These are phyloP conservation scores for Mya arenaria DNA, from an alignment of 1,140 invertebrate genomes.

Conservation along the genomic window DNA sequence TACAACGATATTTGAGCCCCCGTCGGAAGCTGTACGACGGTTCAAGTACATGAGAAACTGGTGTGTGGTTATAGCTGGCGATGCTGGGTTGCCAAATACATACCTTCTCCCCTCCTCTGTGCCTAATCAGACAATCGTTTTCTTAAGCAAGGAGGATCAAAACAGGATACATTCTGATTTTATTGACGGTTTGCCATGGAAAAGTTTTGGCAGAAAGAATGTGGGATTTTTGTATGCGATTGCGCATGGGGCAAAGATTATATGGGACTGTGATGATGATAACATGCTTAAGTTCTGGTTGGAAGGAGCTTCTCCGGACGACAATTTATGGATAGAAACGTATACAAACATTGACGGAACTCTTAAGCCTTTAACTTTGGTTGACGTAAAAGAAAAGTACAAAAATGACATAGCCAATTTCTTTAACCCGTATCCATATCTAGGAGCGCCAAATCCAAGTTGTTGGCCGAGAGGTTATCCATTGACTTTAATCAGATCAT, in stretches of 20 bases:
- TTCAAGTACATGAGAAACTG: background rate
- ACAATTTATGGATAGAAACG: background rate
- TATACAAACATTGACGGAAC: no score
- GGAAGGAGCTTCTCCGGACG: conserved; percentile 1
- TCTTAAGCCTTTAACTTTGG: no score
- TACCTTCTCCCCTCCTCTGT: background rate
- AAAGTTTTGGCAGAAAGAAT: conserved; percentile 50
- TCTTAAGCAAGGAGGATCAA: conserved; percentile 27
- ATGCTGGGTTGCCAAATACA: no score
- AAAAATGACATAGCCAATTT: no score
- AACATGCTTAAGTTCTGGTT: conserved; percentile 19
- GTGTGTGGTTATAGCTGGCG: background rate
- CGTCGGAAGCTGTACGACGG: background rate
- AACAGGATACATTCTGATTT: conserved; percentile 1
- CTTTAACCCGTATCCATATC: conserved; percentile 45
- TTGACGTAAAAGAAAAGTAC: background rate
- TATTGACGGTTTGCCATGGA: conserved; percentile 12
- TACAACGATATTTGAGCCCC: background rate
- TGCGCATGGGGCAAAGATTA: conserved; percentile 30
- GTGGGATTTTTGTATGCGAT: conserved; percentile 57
- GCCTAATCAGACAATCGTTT: background rate
- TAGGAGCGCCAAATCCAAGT: conserved; percentile 3
- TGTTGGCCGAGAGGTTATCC: conserved; percentile 48
- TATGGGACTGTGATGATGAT: conserved; percentile 58
- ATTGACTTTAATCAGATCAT: conserved; percentile 29